A percentile compares a stretch with the other conserved stretches of the same genome.
Evolutionary conservation across 1,140 invertebrate species (phyloP).

Genomic region (Drosophila rhopaloa): DNA sequence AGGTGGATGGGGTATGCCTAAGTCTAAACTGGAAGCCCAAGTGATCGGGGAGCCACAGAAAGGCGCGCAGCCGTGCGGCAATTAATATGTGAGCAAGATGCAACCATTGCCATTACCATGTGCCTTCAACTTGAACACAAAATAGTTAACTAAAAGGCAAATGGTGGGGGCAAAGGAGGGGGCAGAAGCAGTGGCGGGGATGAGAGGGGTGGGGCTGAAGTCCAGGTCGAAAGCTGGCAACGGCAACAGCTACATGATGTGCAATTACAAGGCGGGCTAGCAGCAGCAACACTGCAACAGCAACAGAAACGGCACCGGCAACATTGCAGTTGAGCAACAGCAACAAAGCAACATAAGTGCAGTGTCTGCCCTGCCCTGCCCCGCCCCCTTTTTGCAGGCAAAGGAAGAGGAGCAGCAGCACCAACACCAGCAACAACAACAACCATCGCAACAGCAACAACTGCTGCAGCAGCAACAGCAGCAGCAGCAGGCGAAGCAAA

Average conservation of each 20-base stretch:
- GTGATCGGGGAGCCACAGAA: slow-evolving; percentile 62
- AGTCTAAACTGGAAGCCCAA: slow-evolving; percentile 46
- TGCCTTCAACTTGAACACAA: slow-evolving; percentile 83
- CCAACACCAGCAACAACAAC: slow-evolving; percentile 46
- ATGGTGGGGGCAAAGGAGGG: slow-evolving; percentile 1
- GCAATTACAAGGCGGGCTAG: slow-evolving; percentile 79
- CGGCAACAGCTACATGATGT: slow-evolving; percentile 80
- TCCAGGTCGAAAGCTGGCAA: slow-evolving; percentile 50
- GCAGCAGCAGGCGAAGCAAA: slow-evolving; percentile 58
- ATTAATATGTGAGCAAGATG: slow-evolving; percentile 82
- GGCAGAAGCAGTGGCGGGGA: background rate
- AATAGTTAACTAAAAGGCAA: slow-evolving; percentile 79
- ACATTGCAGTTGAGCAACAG: slow-evolving; percentile 40
- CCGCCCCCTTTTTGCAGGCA: slow-evolving; percentile 28
- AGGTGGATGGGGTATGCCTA: background rate
- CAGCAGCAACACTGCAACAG: slow-evolving; percentile 42
- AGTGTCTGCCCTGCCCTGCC: slow-evolving; percentile 47
- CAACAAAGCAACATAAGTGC: slow-evolving; percentile 66
- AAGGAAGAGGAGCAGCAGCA: slow-evolving; percentile 42
- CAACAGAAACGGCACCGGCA: slow-evolving; percentile 30
- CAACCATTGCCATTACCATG: slow-evolving; percentile 82
- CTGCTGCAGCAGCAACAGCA: slow-evolving; percentile 13
- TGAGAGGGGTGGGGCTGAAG: slow-evolving; percentile 5
- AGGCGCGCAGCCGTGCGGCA: slow-evolving; percentile 80
- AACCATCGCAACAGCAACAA: slow-evolving; percentile 19